Evolutionary conservation across 2,797 vertebrate genomes (phyloP), one percentile per base, ranked within the genome.

Genomic region (Pempheris klunzingeri): DNA sequence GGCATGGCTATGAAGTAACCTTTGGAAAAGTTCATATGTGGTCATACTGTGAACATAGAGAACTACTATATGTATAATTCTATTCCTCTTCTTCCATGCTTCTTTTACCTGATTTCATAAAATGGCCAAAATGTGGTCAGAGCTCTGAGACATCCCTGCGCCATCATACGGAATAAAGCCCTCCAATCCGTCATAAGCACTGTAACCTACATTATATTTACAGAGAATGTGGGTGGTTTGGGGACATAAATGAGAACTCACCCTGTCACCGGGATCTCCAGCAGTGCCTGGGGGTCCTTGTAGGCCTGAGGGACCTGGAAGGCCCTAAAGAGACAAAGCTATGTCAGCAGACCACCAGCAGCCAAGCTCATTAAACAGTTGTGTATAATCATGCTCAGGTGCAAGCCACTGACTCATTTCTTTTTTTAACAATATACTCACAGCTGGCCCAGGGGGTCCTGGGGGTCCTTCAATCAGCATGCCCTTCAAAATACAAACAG

Each of bases 381-480:
- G 34, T 39, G 15, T 3, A 41, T 24, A 50, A 58, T 18, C 17
- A 22, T 13, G 17, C 26, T 47, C 36, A 20, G 43, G 44, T 22
- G 47, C 20, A 68, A 64, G 62, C 66, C 22, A 64, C 18, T n/a
- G 11, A 57, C 4, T 5, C 1, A 17, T 43, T 26, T 20, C 6
- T 17, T 41, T n/a, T 28, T 22, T 0, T 8, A 24, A 81, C 17
- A 66, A 43, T 60, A 93, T 71, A 96, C 97, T 95, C 94, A 99
- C 98, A 78, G 94, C 92, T 83, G 97, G 97, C 85, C 98, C 98
- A 39, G 93, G 85, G 70, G 96, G 93, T 87, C 98, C 98, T 0
- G 97, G 94, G 5, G 97, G 97, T 76, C 98, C 98, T 93, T 99
- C 98, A 34, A 99, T 96, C 75, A 99, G 95, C 98, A 99, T 99